phyloP scores from a whole-genome alignment of 1,140 invertebrate species.

The Bombus superbus region DNA sequence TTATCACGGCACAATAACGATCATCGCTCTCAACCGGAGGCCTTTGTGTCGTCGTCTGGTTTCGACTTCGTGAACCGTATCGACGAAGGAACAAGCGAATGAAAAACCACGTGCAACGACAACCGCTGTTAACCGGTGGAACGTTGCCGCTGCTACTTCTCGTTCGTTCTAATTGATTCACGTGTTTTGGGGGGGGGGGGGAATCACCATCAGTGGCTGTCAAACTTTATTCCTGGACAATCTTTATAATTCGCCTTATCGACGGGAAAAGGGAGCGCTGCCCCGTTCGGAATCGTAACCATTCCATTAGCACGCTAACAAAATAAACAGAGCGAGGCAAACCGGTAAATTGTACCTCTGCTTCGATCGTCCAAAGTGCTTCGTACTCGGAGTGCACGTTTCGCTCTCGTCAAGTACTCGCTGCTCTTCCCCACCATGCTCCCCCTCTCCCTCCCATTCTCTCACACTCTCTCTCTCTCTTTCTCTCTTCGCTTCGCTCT shows the following conservation, averaged over 20 bases:
- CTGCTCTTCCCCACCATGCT: not conserved
- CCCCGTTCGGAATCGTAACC: slow-evolving; percentile 44
- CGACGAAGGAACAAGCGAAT: not conserved
- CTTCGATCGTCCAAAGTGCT: slow-evolving; percentile 53
- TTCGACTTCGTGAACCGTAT: not conserved
- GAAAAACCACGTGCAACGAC: not conserved
- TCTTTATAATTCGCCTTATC: slow-evolving; percentile 54
- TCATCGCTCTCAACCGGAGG: not conserved
- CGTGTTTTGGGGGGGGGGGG: slow-evolving; percentile 9
- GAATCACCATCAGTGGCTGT: slow-evolving; percentile 45
- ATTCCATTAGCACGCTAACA: slow-evolving; percentile 55
- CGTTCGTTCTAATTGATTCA: slow-evolving; percentile 9
- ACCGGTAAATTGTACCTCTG: slow-evolving; percentile 54
- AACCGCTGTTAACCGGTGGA: not conserved
- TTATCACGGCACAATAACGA: not conserved
- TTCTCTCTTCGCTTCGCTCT: not conserved
- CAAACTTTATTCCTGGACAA: slow-evolving; percentile 41
- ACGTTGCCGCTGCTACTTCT: too few species aligned
- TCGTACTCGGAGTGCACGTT: slow-evolving; percentile 49
- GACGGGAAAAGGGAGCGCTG: slow-evolving; percentile 32
- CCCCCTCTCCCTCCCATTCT: not conserved
- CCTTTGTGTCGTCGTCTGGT: not conserved
- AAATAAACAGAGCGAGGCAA: slow-evolving; percentile 54
- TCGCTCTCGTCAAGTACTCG: slow-evolving; percentile 49
- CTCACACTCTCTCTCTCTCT: not conserved